Base-by-base conservation (phyloP, 2,797 vertebrate species). In the Melanotaenia nigrans region DNA sequence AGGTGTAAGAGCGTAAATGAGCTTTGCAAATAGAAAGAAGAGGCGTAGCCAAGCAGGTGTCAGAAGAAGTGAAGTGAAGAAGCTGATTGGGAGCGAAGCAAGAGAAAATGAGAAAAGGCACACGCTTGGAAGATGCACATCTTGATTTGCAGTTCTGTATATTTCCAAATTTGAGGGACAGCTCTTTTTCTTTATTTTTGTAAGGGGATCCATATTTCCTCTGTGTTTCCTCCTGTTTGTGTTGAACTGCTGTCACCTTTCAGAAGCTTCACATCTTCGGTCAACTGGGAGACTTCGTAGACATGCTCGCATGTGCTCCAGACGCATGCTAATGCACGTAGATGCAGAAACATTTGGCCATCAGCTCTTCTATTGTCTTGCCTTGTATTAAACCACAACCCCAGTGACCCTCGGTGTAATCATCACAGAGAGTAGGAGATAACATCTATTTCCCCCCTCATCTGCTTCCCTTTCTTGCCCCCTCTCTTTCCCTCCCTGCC, bases 371-470 rank as follows among this genome's bases (percentile, higher is more conserved):
- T 85, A 80, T 82, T 82, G 65, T 81, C 62, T 35, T 61, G 62
- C 77, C 68, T 74, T 77, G 86, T 87, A 75, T 85, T 82, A 87
- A 90, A 87, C 36, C 79, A 65, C 53, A 85, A 87, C 79, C 82
- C 57, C 8, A 45, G 60, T 84, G 82, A 90, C 88, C 86, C 78
- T 82, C 82, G 65, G 82, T 86, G 81, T 74, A 78, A 78, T 82
- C 82, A 85, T 85, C 82, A 82, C 77, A 71, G 75, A 84, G 71
- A 79, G 79, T 71, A 56, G 2, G 68, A 70, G 90, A 93, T 92
- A 90, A 79, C 86, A 90, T 92, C 81, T 74, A 74, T 75, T 88
- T 84, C 85, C 86, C 86, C 73, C 81, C 53, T 69, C 30, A 64
- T 57, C 66, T 68, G 65, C 58, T 81, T 77, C 82, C 35, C 68